Conservation (phyloP, 2,797 vertebrate species). For the Clarias pachynema region DNA sequence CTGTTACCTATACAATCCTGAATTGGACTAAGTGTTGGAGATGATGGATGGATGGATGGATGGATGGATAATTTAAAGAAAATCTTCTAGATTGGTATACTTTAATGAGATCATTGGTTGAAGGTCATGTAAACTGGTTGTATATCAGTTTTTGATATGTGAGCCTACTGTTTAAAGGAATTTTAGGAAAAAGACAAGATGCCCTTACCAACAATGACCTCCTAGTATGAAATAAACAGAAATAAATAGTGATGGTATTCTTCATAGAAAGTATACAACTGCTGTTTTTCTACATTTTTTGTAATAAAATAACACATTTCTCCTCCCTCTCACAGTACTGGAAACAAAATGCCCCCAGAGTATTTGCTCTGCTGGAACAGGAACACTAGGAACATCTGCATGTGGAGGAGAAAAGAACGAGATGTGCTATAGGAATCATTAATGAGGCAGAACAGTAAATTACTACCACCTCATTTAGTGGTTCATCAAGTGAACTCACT, state of each 20-base stretch:
- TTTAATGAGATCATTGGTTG: background rate
- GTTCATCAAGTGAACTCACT: background rate
- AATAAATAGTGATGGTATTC: background rate
- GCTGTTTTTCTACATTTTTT: background rate
- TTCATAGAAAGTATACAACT: background rate
- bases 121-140: background rate
- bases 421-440: background rate
- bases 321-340: background rate
- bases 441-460: background rate
- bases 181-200: background rate
- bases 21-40: too few species aligned
- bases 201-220: background rate
- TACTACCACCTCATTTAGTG: background rate
- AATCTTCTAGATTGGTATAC: background rate
- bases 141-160: background rate
- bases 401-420: background rate
- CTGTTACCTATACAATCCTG: too few species aligned
- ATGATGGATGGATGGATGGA: too few species aligned
- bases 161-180: background rate
- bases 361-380: background rate
- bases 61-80: too few species aligned
- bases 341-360: background rate
- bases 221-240: background rate
- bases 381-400: background rate
- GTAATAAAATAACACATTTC: background rate